These are phyloP conservation scores for Distichodus sexfasciatus DNA, from an alignment of 2,797 vertebrate species.

Conservation along the genomic window DNA sequence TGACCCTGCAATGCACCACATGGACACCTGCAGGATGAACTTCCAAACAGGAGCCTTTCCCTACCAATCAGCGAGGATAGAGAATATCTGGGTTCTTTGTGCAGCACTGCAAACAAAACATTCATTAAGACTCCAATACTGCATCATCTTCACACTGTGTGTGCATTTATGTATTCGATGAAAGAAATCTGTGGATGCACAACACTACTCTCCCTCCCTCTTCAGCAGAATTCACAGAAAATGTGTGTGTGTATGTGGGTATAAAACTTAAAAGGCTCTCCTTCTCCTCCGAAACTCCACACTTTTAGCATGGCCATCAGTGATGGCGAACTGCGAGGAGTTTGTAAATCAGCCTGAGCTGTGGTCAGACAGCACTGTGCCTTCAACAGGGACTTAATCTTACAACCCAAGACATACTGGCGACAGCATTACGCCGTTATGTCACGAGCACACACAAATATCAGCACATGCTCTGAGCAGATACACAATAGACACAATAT, in stretches of 20 bases:
- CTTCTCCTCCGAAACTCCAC: background rate
- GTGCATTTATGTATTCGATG: too few species aligned
- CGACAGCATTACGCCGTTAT: conserved; percentile 21
- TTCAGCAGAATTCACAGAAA: too few species aligned
- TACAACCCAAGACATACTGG: conserved; percentile 8
- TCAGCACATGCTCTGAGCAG: too few species aligned
- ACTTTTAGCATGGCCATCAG: background rate
- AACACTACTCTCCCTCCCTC: too few species aligned
- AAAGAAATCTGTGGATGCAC: too few species aligned
- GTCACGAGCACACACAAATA: too few species aligned
- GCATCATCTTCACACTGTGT: too few species aligned
- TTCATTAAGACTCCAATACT: too few species aligned
- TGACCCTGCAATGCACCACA: conserved; percentile 37
- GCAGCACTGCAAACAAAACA: too few species aligned
- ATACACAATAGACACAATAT: too few species aligned
- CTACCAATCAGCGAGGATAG: conserved; percentile 9
- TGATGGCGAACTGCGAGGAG: background rate
- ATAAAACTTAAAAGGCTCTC: background rate
- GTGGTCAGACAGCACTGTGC: conserved; percentile 18
- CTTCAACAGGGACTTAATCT: conserved; percentile 11
- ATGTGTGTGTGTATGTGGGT: background rate
- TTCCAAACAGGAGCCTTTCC: background rate
- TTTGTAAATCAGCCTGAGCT: background rate
- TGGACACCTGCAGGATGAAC: conserved; percentile 18
- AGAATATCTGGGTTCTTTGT: too few species aligned